These are phyloP conservation scores for Enhydra lutris DNA, from an alignment of 2,113 vertebrate genomes.

Conservation along the genomic window DNA sequence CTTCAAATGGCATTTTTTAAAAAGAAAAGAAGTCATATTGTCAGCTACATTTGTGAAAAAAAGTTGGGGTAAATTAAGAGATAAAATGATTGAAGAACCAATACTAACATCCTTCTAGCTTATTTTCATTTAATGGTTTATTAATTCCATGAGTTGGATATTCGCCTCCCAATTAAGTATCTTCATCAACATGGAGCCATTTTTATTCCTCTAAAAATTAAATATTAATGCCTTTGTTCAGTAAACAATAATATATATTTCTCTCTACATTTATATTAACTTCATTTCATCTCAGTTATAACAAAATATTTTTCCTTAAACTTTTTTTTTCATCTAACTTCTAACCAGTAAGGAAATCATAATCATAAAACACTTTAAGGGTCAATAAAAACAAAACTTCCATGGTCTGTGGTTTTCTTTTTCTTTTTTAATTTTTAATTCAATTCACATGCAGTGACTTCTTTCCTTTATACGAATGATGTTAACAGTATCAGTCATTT, in stretches of 20 bases:
- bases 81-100: background rate
- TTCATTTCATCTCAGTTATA: background rate
- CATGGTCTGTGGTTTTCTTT: background rate
- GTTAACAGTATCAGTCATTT: background rate
- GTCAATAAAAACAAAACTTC: background rate
- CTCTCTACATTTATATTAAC: background rate
- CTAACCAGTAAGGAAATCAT: constrained; percentile 8
- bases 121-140: background rate
- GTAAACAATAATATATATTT: background rate
- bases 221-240: constrained; percentile 28
- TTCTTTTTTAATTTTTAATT: background rate
- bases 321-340: background rate
- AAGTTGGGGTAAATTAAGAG: background rate
- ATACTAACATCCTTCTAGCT: background rate
- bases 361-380: background rate
- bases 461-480: background rate
- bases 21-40: background rate
- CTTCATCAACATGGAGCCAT: background rate
- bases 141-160: background rate
- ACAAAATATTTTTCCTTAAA: background rate
- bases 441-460: background rate
- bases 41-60: background rate
- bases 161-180: background rate
- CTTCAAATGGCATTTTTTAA: constrained; percentile 18
- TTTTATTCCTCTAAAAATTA: constrained; percentile 23